Base-by-base conservation (phyloP, 2,113 vertebrate species). In the Lamprotornis superbus region DNA sequence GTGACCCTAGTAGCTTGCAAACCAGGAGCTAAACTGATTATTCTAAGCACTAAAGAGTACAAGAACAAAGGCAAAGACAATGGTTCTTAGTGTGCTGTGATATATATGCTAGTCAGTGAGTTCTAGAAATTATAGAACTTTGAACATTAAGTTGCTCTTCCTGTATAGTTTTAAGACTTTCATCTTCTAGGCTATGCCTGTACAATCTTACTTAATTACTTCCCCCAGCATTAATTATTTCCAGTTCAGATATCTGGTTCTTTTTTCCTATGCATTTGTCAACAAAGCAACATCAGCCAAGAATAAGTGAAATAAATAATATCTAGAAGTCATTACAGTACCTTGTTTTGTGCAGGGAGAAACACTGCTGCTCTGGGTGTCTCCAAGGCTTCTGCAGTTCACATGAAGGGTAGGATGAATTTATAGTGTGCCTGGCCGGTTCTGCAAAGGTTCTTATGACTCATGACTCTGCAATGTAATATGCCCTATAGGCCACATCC, bases 381-480 rank as follows among this genome's bases (percentile, higher is more conserved):
- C 92, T 95, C 88, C 53, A 81, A 64, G 56, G 75, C 81, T 89
- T 92, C 92, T 96, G 69, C 18, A 75, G 86, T 84, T 88, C 73
- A 92, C 52, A 7, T 67, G 76, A 59, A 83, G 68, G 28, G 40
- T 87, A 90, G 44, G 52, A 82, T 93, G 83, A 90, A 96, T 97
- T 94, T 97, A 97, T 97, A 97, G 56, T 49, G 40, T 33, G 92
- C 44, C 49, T 84, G 89, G 37, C 86, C 31, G 21, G 86, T 95
- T 93, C 91, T 90, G 46, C 80, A 79, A n/a, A 95, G 44, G 47
- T 83, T 90, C 59, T 77, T 93, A 56, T 97, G 94, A 96, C 71
- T 97, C 96, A 97, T 33, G 23, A 49, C 27, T 83, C 5, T 87
- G 82, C 60, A 81, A 89, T 92, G 87, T 59, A 40, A 53, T 90